Base-by-base conservation (phyloP, 2,888 invertebrate genomes). In the Agrotis ipsilon region DNA sequence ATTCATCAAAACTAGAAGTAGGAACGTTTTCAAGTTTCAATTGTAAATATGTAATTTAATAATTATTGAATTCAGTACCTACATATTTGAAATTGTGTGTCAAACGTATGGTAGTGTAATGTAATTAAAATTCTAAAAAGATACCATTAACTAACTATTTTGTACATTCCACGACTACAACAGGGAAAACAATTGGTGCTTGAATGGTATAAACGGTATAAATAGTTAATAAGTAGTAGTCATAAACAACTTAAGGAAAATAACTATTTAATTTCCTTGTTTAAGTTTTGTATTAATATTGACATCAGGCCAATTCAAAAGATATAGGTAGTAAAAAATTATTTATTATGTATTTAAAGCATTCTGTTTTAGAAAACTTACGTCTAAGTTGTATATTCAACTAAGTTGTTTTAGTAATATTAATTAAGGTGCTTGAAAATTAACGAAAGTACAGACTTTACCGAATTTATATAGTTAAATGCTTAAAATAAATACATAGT, bases 371-470 rank as follows among this genome's bases (percentile, higher is more conserved):
- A n/a, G 52, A 27, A 32, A 18, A 54, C 19, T n/a, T 63, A 21
- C 18, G 21, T 21, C 4, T n/a, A 48, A 54, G 11, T 51, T 72
- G 49, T 46, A 19, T 39, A 24, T n/a, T 45, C 49, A 61, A 43
- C 24, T n/a, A 3, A 45, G 11, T 46, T 46, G 52, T 21, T 6
- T 0, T 16, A 46, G 6, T 48, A 43, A 19, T n/a, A n/a, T 45
- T 24, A 24, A 5, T 21, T 16, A n/a, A 3, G 58, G 72, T 72
- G 54, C 54, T 65, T n/a, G 45, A 43, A 54, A 55, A 52, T 48
- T 3, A 59, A 52, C 46, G 45, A 62, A 71, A 24, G 6, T 18
- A n/a, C 45, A 24, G 43, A n/a, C 18, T 51, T 72, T 39, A 39
- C 39, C 39, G 39, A 11, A 39, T 39, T 39, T 39, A 39, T 39